Conservation (phyloP, 2,888 invertebrate species). For the Melinaea menophilus region DNA sequence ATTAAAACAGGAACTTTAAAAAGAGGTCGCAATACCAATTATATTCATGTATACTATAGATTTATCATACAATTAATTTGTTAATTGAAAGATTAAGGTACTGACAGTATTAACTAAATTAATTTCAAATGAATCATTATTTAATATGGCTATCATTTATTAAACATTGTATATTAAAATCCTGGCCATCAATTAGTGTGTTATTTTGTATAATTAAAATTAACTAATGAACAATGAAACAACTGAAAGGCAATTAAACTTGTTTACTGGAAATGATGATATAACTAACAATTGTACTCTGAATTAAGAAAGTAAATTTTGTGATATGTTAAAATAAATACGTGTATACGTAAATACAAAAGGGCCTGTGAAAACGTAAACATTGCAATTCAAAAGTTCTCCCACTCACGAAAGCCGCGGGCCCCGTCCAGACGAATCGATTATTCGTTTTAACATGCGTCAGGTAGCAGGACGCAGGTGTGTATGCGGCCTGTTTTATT, state of each 20-base stretch:
- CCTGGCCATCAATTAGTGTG: too few relatives aligned
- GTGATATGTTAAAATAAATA: not conserved
- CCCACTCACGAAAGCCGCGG: slow-evolving; percentile 55
- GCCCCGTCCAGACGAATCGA: slow-evolving; percentile 69
- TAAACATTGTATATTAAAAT: too few relatives aligned
- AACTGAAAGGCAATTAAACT: not conserved
- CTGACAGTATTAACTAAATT: too few relatives aligned
- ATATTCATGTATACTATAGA: not conserved
- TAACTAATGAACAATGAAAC: not conserved
- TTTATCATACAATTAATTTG: not conserved
- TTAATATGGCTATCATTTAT: too few relatives aligned
- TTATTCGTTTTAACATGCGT: slow-evolving; percentile 56
- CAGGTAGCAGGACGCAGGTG: slow-evolving; percentile 55
- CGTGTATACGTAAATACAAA: not conserved
- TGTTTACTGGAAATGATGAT: not conserved
- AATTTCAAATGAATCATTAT: too few relatives aligned
- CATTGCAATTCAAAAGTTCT: slow-evolving; percentile 57
- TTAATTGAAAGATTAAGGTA: too few relatives aligned
- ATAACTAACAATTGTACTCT: not conserved
- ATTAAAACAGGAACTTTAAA: not conserved
- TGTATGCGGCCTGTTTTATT: slow-evolving; percentile 48
- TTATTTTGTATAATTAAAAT: too few relatives aligned
- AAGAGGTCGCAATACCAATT: not conserved
- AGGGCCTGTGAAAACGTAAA: slow-evolving; percentile 37
- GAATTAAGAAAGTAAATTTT: not conserved